Percentiles rank a stretch among this genome's conserved stretches.
phyloP scores from a whole-genome alignment of 30 jellyfish, hydroid and myxozoan species.

The Pelagia noctiluca region DNA sequence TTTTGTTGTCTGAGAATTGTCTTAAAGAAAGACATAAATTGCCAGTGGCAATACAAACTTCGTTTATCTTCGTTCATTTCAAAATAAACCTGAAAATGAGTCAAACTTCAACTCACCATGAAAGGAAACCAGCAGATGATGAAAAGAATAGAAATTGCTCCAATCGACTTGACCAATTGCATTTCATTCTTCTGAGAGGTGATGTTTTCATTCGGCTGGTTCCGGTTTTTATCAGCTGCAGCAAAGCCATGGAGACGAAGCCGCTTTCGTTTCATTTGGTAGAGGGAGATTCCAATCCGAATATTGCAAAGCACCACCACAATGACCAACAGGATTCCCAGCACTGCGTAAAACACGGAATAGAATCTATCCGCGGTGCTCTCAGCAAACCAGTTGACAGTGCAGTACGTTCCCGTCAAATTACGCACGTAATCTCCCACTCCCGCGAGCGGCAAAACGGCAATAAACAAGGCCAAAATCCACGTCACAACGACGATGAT shows the following conservation, averaged over 20 bases:
- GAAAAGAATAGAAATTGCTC: constrained; percentile 56
- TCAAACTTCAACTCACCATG: constrained; percentile 46
- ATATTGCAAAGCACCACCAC: constrained; percentile 60
- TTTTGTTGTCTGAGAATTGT: no score
- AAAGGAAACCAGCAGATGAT: constrained; percentile 76
- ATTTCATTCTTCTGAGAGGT: constrained; percentile 29
- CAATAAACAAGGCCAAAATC: constrained; percentile 36
- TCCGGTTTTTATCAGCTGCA: no score
- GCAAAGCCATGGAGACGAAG: constrained; percentile 42
- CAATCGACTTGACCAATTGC: constrained; percentile 67
- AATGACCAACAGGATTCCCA: constrained; percentile 47
- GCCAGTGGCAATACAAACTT: no score
- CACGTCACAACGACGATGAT: constrained; percentile 40
- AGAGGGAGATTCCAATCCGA: constrained; percentile 15
- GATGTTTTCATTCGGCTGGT: neutral
- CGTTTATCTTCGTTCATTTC: no score
- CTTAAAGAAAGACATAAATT: no score
- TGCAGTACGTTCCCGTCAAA: constrained; percentile 76
- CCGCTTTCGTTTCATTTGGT: constrained; percentile 14
- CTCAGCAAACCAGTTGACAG: constrained; percentile 75
- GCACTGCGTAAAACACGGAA: constrained; percentile 59
- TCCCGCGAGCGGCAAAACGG: constrained; percentile 67
- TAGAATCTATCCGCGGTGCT: constrained; percentile 44
- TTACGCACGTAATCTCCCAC: constrained; percentile 54
- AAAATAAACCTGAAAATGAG: neutral